Percentiles rank a stretch among this genome's conserved stretches.
Evolutionary conservation across 2,113 vertebrate genomes (phyloP).

Genomic region (Etheostoma spectabile): DNA sequence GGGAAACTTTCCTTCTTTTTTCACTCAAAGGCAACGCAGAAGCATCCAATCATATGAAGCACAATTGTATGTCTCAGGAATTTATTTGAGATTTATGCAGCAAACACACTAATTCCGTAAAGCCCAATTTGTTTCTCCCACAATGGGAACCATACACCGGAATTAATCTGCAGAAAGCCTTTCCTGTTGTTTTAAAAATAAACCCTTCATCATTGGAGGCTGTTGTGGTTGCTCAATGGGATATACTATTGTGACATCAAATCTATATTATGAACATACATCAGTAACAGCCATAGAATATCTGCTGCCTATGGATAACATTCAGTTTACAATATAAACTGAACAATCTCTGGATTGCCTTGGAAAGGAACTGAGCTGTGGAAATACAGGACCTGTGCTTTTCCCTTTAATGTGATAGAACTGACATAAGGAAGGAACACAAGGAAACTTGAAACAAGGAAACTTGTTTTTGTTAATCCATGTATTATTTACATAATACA

Average conservation of each 20-base stretch:
- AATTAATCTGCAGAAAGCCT: conserved; percentile 81
- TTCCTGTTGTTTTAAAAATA: conserved; percentile 82
- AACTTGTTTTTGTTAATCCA: neutral
- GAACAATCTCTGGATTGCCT: conserved; percentile 33
- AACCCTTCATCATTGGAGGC: conserved; percentile 71
- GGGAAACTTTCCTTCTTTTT: conserved; percentile 54
- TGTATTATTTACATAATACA: neutral
- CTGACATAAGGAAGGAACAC: neutral
- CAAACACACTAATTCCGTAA: conserved; percentile 79
- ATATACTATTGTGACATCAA: conserved; percentile 65
- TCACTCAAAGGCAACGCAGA: conserved; percentile 6
- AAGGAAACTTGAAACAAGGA: neutral
- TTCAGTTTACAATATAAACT: conserved; percentile 41
- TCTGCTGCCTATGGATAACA: conserved; percentile 59
- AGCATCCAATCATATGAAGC: conserved; percentile 67
- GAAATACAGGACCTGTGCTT: conserved; percentile 17
- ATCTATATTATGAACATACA: conserved; percentile 62
- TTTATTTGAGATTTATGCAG: conserved; percentile 72
- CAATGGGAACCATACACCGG: conserved; percentile 72
- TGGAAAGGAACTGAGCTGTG: conserved; percentile 34
- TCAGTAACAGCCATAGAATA: conserved; percentile 56
- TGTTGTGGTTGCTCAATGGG: conserved; percentile 64
- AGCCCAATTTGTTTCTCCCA: conserved; percentile 81
- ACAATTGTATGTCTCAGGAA: conserved; percentile 69
- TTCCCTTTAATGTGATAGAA: conserved; percentile 30